Evolutionary conservation across 2,888 invertebrate genomes (phyloP), one percentile per base, ranked within the genome.

Genomic region (Alentia gelatinosa): DNA sequence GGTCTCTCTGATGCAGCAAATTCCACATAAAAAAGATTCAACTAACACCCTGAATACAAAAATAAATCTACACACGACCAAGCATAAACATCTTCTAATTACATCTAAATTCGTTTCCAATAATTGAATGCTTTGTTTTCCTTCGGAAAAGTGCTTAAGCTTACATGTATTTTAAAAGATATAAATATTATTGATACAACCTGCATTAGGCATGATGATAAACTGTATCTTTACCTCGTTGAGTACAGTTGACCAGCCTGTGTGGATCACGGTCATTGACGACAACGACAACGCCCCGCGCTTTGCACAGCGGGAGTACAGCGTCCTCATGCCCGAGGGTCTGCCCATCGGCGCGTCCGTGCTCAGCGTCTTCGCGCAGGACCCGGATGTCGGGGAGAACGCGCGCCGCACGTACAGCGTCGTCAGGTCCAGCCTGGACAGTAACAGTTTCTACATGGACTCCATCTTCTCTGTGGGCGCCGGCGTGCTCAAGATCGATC

Each of bases 211-310:
- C n/a, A n/a, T 47, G 47, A 47, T 12, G 47, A 15, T 42, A 42
- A 7, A 42, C 47, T 42, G 15, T 42, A 15, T 42, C 15, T 7
- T 42, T 15, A 42, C 15, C 9, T n/a, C n/a, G 9, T n/a, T 56
- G 3, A n/a, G n/a, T 75, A 23, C 39, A 86, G 84, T 26, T 33
- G 50, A 56, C 33, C 89, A 89, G 91, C 75, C 35, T 7, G 74
- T 93, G 3, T 40, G 83, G 26, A 91, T 93, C 42, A 42, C 83
- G 5, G 91, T 93, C 30, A 35, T 19, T 12, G 92, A 93, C 56
- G 89, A 75, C 5, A 93, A 93, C 68, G 92, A 93, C 84, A 88
- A 93, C 97, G 35, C 47, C 4, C 93, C 93, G 26, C 19, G 35
- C 19, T 93, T 93, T 75, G 12, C 42, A 9, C 5, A 75, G 30